phyloP scores from a whole-genome alignment of 1,140 invertebrate genomes.

The Drosophila mayri region DNA sequence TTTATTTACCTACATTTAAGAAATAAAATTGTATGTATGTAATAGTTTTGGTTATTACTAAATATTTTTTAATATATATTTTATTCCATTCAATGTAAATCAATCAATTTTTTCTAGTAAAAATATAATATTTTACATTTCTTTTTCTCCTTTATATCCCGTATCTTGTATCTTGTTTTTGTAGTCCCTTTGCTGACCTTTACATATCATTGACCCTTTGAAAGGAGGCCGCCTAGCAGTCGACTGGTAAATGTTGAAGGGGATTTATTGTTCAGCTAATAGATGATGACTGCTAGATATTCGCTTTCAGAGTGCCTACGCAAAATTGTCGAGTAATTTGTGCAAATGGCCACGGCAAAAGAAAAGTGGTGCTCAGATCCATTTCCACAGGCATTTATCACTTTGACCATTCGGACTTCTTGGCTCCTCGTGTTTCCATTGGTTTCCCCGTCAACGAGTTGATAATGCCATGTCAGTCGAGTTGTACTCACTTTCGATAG shows the following conservation, averaged over 20 bases:
- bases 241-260: conserved; percentile 30
- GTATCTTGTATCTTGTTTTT: neutral
- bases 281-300: conserved; percentile 56
- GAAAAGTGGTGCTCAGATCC: conserved; percentile 12
- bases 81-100: too few species aligned
- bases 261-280: conserved; percentile 56
- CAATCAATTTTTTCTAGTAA: too few species aligned
- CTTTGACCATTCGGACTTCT: conserved; percentile 18
- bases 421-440: conserved; percentile 8
- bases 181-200: neutral
- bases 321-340: conserved; percentile 55
- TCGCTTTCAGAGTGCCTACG: conserved; percentile 27
- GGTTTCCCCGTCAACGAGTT: conserved; percentile 23
- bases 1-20: too few species aligned
- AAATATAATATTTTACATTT: too few species aligned
- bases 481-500: conserved; percentile 11
- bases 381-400: conserved; percentile 48
- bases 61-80: too few species aligned
- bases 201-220: conserved; percentile 29
- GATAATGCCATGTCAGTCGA: conserved; percentile 42
- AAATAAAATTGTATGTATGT: too few species aligned
- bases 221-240: neutral
- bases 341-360: conserved; percentile 24
- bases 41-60: too few species aligned
- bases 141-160: neutral